phyloP scores from a whole-genome alignment of 2,797 vertebrate species.

The Xiphophorus birchmanni region DNA sequence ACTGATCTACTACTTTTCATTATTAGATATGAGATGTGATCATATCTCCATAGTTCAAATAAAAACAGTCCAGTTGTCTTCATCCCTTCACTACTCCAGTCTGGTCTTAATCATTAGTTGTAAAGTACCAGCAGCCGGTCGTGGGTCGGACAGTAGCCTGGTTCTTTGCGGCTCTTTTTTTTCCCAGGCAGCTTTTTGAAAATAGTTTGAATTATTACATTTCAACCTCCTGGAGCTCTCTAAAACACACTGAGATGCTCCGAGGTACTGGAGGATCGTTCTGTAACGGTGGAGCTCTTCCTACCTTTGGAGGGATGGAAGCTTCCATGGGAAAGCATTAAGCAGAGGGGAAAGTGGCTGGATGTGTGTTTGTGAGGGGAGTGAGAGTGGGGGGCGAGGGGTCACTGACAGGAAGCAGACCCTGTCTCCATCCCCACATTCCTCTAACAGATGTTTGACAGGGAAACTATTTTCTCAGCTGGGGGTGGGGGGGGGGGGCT shows the following conservation, averaged over 20 bases:
- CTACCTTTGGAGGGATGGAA: not conserved
- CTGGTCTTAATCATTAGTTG: too few species aligned
- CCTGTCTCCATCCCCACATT: conserved; percentile 77
- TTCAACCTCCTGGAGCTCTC: not conserved
- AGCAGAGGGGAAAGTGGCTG: not conserved
- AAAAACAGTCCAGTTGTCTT: too few species aligned
- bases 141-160: not conserved
- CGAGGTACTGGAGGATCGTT: not conserved
- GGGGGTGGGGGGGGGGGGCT: conserved; percentile 62
- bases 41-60: too few species aligned
- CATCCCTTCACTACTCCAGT: too few species aligned
- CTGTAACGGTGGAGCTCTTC: not conserved
- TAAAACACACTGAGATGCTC: not conserved
- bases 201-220: not conserved
- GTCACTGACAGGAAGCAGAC: conserved; percentile 75
- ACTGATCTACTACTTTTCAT: too few species aligned
- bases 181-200: not conserved
- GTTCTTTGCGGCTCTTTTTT: not conserved
- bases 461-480: conserved; percentile 89
- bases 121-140: not conserved
- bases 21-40: too few species aligned
- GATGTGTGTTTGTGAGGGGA: not conserved
- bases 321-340: conserved; percentile 4
- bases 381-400: conserved; percentile 10
- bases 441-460: conserved; percentile 86